These are phyloP conservation scores for Zonotrichia leucophrys DNA, from an alignment of 2,113 vertebrate genomes.

Conservation along the genomic window DNA sequence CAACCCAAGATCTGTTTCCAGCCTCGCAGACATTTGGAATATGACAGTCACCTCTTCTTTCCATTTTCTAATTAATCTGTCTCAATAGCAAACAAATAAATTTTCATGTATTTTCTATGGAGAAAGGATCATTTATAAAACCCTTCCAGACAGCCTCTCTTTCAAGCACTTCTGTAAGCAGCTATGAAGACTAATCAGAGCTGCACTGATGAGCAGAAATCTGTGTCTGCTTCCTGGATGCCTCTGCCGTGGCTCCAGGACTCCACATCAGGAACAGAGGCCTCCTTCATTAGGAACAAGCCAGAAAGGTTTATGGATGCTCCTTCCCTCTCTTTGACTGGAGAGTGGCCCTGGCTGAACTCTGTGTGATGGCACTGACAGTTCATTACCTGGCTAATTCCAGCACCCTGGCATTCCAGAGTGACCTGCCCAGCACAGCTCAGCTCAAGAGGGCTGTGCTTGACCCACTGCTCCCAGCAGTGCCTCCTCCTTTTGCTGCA, in stretches of 20 bases:
- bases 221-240: not conserved
- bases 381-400: not conserved
- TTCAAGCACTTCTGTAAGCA: not conserved
- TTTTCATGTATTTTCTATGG: not conserved
- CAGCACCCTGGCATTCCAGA: not conserved
- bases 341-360: not conserved
- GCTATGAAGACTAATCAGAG: not conserved
- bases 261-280: rapidly evolving
- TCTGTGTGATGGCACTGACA: not conserved
- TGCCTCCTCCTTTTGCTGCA: not conserved
- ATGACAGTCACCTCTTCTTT: not conserved
- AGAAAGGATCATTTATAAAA: not conserved
- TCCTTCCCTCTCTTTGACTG: not conserved
- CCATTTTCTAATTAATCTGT: not conserved
- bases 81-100: not conserved
- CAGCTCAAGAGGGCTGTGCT: not conserved
- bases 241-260: not conserved
- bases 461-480: not conserved
- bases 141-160: not conserved
- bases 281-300: not conserved
- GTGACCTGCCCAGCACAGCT: not conserved
- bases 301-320: not conserved
- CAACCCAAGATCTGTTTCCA: not conserved
- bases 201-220: not conserved
- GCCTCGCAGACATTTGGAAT: not conserved